Conservation (phyloP, 2,113 vertebrate species). For the Rattus rattus region DNA sequence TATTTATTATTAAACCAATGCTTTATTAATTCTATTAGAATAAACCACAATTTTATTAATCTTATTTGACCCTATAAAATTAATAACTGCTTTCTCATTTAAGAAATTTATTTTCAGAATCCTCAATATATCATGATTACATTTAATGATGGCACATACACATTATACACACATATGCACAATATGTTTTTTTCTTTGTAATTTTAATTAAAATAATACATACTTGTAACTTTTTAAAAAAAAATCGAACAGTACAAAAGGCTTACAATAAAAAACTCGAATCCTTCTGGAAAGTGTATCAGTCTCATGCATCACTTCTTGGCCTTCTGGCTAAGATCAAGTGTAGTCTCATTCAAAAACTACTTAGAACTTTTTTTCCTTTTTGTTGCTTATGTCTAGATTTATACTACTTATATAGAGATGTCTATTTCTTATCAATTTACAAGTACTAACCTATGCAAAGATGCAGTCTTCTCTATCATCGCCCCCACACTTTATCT, state of each 20-base stretch:
- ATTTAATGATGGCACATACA: background rate
- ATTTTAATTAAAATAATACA: slow-evolving; percentile 58
- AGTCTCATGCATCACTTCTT: too few relatives aligned
- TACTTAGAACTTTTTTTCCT: background rate
- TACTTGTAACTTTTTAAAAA: background rate
- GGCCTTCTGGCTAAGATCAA: too few relatives aligned
- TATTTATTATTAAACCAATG: background rate
- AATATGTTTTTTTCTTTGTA: slow-evolving; percentile 19
- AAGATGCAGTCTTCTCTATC: background rate
- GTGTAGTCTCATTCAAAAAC: slow-evolving; percentile 5
- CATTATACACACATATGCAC: background rate
- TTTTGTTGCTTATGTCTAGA: background rate
- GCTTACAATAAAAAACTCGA: background rate
- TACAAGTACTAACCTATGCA: slow-evolving; percentile 31
- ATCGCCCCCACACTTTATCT: background rate
- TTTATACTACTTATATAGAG: background rate
- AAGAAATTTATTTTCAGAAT: slow-evolving; percentile 46
- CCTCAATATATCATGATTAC: background rate
- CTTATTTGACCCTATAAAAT: slow-evolving; percentile 40
- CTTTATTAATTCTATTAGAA: background rate
- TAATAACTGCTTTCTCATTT: slow-evolving; percentile 52
- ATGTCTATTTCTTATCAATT: slow-evolving; percentile 21
- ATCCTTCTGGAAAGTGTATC: background rate
- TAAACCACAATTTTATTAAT: background rate
- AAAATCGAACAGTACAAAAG: slow-evolving; percentile 54